Evolutionary conservation across 2,797 vertebrate species (phyloP), one percentile per base, ranked within the genome.

Genomic region (Apogon hyalosoma): DNA sequence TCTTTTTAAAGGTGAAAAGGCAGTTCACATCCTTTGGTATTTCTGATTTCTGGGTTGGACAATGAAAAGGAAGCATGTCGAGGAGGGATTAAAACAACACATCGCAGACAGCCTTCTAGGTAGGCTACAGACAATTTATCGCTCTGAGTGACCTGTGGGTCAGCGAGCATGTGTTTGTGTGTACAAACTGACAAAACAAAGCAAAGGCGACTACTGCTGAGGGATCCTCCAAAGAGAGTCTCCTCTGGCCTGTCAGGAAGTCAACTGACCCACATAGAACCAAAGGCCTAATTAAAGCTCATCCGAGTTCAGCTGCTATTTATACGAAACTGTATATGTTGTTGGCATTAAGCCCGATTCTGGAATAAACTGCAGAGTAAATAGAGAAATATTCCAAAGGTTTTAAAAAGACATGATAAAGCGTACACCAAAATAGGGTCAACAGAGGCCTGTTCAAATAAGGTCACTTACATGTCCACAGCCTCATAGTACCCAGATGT

Each of bases 231-330:
- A 42, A 31, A 60, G 38, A 46, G 45, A 76, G 31, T 52, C 16
- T 13, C 52, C 11, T 39, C 57, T 63, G 56, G 40, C 24, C 48
- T 63, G 38, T 43, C 69, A 70, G 67, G 58, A 69, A 74, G 62
- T 77, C 48, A 67, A 72, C 52, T 62, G 73, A 84, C 67, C 67
- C 46, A 72, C 71, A 80, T 45, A 38, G 69, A 70, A 85, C 71
- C 43, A 38, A 59, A 41, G 16, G 68, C 62, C 62, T 40, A 15
- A 21, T 56, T 16, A 65, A 33, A 66, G 63, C 42, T 56, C 61
- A 65, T 63, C 50, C 52, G 33, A 21, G 38, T 12, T 19, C 51
- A 67, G 52, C 21, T 60, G 64, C 40, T 80, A 65, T 78, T 75
- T 67, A 46, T 52, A 74, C 38, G 24, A 24, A 69, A 36, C 33